A percentile compares a stretch with the other conserved stretches of the same genome.
These are phyloP conservation scores for cattle (Bos taurus) DNA, from an alignment of 2,113 vertebrate species.

Conservation along the genomic window DNA sequence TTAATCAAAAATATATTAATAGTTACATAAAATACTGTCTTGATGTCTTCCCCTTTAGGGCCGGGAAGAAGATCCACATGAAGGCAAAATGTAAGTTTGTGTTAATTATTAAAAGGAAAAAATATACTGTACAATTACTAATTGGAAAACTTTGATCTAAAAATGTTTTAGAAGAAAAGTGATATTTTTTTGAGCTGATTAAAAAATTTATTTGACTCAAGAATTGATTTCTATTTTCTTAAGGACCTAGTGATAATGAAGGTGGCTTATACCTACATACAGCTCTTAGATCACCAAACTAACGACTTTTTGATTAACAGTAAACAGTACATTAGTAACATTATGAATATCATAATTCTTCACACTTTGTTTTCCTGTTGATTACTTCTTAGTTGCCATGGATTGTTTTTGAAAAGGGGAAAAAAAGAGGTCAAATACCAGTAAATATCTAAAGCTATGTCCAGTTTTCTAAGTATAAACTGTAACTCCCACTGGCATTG, in stretches of 20 bases:
- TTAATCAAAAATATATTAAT: conserved; percentile 19
- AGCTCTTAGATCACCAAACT: neutral
- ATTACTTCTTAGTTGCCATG: neutral
- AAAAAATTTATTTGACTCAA: neutral
- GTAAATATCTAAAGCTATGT: neutral
- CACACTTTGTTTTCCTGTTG: neutral
- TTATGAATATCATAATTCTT: neutral
- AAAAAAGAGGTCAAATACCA: neutral
- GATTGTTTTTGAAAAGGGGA: neutral
- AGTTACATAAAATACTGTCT: conserved; percentile 41
- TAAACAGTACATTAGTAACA: neutral
- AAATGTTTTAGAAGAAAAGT: neutral
- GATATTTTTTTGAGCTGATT: neutral
- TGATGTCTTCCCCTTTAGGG: conserved; percentile 83
- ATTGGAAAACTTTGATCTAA: conserved; percentile 13
- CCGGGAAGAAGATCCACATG: conserved; percentile 98
- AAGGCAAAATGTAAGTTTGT: conserved; percentile 97
- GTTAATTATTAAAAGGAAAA: conserved; percentile 28
- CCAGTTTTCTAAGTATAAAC: neutral
- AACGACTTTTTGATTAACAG: neutral
- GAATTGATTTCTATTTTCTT: conserved; percentile 13
- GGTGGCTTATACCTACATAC: neutral
- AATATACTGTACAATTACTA: neutral
- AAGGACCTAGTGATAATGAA: neutral
- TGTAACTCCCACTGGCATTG: neutral